Evolutionary conservation across 2,888 invertebrate genomes (phyloP), one percentile per base, ranked within the genome.

Genomic region (Ditula angustiorana): DNA sequence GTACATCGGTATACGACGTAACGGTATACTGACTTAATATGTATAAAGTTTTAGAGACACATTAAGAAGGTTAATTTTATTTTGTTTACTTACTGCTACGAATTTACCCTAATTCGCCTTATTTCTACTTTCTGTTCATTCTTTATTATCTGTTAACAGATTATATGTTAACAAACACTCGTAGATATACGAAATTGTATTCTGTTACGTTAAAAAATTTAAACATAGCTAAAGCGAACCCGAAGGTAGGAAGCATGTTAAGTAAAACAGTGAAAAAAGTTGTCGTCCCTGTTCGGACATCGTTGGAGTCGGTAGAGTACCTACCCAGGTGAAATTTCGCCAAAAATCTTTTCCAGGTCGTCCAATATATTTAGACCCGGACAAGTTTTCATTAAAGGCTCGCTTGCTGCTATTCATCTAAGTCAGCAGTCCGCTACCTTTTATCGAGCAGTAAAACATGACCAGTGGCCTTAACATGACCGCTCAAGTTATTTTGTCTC

Each of bases 381-480:
- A 23, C 33, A 53, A 13, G 35, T 53, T 61, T 61, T 35, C 61
- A 49, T 37, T 61, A 56, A 47, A 46, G 19, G 13, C 23, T 10
- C 28, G 11, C 23, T 10, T 21, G 11, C 26, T 35, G 21, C 61
- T 23, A 62, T 57, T 37, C 41, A 33, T 57, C 56, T 56, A 41
- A 37, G 62, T 62, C 62, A 19, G 41, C 30, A 30, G 16, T 46
- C 23, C 28, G 30, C 50, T 33, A 57, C 30, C 49, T 37, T 37
- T 26, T 11, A 30, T 41, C 24, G 16, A 37, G 11, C 41, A 21
- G 52, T 60, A 60, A 52, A 60, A 52, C 41, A 41, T 10, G 52
- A n/a, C 23, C 24, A 10, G 23, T 11, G 37, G n/a, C n/a, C n/a
- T n/a, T n/a, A 47, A 37, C 23, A 11, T 21, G 50, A 37, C 44